Evolutionary conservation across 2,888 invertebrate genomes (phyloP).

Genomic region (Nasonovia ribisnigri): DNA sequence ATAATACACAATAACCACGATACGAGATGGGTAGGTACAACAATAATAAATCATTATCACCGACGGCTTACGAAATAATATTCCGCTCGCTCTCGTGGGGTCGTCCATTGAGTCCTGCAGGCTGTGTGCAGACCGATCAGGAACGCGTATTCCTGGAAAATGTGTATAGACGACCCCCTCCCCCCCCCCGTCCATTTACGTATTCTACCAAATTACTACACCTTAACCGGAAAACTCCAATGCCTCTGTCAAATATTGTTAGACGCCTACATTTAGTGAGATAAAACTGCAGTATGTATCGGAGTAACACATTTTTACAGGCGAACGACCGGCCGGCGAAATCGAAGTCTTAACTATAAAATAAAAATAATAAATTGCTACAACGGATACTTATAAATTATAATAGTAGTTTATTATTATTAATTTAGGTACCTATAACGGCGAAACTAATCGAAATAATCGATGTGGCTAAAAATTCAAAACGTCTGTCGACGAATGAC

Average conservation of each 20-base stretch:
- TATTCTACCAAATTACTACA: neutral
- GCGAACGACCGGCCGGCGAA: neutral
- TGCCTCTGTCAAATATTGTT: neutral
- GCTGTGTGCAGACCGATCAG: neutral
- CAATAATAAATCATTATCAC: slow-evolving; percentile 4
- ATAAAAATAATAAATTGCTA: neutral
- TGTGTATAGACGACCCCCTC: neutral
- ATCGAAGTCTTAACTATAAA: neutral
- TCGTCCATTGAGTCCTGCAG: neutral
- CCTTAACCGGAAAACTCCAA: neutral
- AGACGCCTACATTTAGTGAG: neutral
- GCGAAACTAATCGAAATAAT: neutral
- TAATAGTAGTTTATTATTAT: neutral
- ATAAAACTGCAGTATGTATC: neutral
- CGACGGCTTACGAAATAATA: neutral
- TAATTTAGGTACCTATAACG: neutral
- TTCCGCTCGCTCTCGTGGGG: neutral
- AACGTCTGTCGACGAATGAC: neutral
- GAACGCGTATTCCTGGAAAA: neutral
- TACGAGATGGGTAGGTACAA: neutral
- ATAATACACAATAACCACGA: neutral
- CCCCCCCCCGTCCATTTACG: neutral
- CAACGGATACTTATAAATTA: neutral
- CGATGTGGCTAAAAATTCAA: neutral
- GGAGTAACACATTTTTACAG: neutral